Evolutionary conservation across 2,888 invertebrate genomes (phyloP).

Genomic region (Drosophila pegasa): DNA sequence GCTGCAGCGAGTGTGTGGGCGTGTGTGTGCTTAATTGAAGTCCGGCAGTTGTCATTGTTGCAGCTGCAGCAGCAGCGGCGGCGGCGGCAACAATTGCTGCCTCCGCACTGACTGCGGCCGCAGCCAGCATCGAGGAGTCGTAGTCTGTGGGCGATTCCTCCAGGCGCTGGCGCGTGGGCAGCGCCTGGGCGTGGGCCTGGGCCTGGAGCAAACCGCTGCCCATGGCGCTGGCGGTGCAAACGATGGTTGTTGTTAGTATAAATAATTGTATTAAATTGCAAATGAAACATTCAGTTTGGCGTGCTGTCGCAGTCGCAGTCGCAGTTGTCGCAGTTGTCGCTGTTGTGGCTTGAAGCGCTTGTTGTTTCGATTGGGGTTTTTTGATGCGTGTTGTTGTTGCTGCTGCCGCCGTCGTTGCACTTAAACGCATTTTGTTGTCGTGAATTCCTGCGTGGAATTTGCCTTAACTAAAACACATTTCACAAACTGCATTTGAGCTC

Average conservation of each 20-base stretch:
- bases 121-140: conserved; percentile 22
- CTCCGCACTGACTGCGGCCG: conserved; percentile 30
- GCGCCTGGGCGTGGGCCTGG: conserved; percentile 26
- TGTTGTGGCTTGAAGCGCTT: conserved; percentile 28
- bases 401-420: conserved; percentile 63
- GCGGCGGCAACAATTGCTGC: conserved; percentile 15
- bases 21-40: conserved; percentile 41
- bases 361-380: conserved; percentile 23
- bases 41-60: conserved; percentile 21
- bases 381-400: conserved; percentile 40
- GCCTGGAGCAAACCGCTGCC: conserved; percentile 36
- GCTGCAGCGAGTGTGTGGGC: conserved; percentile 21
- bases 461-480: conserved; percentile 73
- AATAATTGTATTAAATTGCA: conserved; percentile 61
- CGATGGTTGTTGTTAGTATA: conserved; percentile 60
- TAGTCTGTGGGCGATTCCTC: conserved; percentile 27
- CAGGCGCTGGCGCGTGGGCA: conserved; percentile 36
- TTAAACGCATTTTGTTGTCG: conserved; percentile 75
- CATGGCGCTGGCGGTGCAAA: conserved; percentile 40
- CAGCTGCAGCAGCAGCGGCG: conserved; percentile 1
- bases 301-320: conserved; percentile 1
- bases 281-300: conserved; percentile 55
- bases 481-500: conserved; percentile 71
- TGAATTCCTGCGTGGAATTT: conserved; percentile 69
- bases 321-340: conserved; percentile 27